Percentiles rank a stretch among this genome's conserved stretches.
Conservation (phyloP, 1,140 invertebrate genomes). For the Euschistus heros region DNA sequence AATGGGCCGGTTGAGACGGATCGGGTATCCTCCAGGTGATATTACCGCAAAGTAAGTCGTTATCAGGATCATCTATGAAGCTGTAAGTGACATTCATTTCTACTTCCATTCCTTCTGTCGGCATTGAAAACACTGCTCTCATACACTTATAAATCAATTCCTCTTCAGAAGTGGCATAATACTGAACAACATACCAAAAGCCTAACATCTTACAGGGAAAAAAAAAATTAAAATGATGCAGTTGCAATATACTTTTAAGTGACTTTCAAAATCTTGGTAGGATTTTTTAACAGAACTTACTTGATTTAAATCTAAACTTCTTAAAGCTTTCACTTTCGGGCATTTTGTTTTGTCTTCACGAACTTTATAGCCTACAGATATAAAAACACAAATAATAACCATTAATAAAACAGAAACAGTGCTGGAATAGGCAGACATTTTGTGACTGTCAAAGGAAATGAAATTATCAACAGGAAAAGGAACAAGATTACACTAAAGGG, state of each 20-base stretch:
- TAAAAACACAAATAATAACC: too few species aligned
- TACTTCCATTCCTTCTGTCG: constrained; percentile 39
- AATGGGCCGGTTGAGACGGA: constrained; percentile 58
- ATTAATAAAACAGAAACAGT: too few species aligned
- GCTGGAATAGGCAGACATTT: too few species aligned
- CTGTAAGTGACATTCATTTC: constrained; percentile 80
- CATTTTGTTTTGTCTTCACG: constrained; percentile 48
- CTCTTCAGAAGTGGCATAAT: constrained; percentile 77
- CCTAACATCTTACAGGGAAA: constrained; percentile 53
- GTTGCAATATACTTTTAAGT: background rate
- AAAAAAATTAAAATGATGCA: background rate
- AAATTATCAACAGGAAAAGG: too few species aligned
- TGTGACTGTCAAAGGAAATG: too few species aligned
- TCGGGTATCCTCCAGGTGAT: constrained; percentile 75
- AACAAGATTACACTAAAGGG: too few species aligned
- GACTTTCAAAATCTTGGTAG: too few species aligned
- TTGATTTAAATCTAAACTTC: constrained; percentile 40
- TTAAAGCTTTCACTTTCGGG: constrained; percentile 41
- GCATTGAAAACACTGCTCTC: constrained; percentile 58
- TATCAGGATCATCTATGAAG: constrained; percentile 67
- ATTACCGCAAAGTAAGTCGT: constrained; percentile 65
- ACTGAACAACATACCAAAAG: constrained; percentile 71
- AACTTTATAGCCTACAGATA: constrained; percentile 30
- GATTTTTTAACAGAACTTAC: constrained; percentile 30
- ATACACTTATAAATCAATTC: constrained; percentile 70